Conservation (phyloP, 2,113 vertebrate species). For the Chionis minor region DNA sequence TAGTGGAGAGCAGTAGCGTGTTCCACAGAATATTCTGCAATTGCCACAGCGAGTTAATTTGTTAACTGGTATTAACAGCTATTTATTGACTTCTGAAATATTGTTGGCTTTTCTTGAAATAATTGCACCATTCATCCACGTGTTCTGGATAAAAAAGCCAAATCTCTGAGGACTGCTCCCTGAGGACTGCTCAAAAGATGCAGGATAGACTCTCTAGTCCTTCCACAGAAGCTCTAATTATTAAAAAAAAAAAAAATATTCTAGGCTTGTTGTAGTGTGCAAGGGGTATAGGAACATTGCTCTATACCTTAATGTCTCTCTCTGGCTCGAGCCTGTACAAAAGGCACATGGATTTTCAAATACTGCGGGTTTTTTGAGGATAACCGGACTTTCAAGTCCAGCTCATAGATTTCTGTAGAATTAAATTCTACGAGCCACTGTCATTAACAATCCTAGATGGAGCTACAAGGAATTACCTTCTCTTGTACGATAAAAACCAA, state of each 20-base stretch:
- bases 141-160: too few relatives aligned
- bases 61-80: background rate
- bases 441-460: background rate
- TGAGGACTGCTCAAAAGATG: background rate
- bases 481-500: background rate
- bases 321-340: background rate
- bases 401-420: background rate
- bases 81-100: background rate
- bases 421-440: background rate
- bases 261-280: background rate
- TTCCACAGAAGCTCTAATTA: background rate
- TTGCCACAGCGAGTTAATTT: background rate
- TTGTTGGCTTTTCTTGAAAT: background rate
- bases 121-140: background rate
- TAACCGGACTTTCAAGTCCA: background rate
- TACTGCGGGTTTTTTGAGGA: background rate
- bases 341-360: background rate
- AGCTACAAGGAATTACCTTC: background rate
- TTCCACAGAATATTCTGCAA: background rate
- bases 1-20: background rate
- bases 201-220: background rate
- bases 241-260: background rate
- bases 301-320: background rate
- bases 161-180: background rate
- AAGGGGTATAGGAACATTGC: background rate